A percentile compares a stretch with the other conserved stretches of the same genome.
Conservation (phyloP, 1,140 invertebrate genomes). For the Chrysopa pallens region DNA sequence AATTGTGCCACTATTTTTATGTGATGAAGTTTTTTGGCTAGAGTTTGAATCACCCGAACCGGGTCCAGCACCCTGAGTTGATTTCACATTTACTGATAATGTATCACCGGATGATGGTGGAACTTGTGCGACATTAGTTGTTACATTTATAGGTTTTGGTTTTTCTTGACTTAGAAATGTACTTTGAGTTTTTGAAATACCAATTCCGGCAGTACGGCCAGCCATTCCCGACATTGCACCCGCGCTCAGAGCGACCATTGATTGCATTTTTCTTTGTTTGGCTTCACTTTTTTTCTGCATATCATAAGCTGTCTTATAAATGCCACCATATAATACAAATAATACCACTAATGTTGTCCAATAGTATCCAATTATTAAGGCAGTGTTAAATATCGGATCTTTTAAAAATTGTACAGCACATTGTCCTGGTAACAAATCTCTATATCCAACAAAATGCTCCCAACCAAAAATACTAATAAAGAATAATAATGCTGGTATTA, state of each 20-base stretch:
- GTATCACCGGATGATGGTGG: constrained; percentile 6
- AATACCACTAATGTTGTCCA: constrained; percentile 90
- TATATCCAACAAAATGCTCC: constrained; percentile 90
- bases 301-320: constrained; percentile 95
- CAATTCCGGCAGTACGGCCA: constrained; percentile 68
- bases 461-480: constrained; percentile 98
- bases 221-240: constrained; percentile 80
- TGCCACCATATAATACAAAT: constrained; percentile 89
- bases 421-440: constrained; percentile 70
- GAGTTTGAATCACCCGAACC: constrained; percentile 34
- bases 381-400: constrained; percentile 93
- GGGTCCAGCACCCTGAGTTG: constrained; percentile 8
- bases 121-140: neutral
- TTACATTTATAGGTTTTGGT: constrained; percentile 22
- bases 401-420: constrained; percentile 97
- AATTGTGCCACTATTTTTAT: constrained; percentile 32
- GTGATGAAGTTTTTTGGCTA: constrained; percentile 40
- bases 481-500: constrained; percentile 89
- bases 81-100: constrained; percentile 9
- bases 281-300: constrained; percentile 96
- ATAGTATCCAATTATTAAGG: constrained; percentile 95
- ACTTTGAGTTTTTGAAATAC: constrained; percentile 58
- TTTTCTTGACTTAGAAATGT: constrained; percentile 53
- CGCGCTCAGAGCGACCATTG: constrained; percentile 75
- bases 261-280: constrained; percentile 86